Percentiles rank a stretch among this genome's conserved stretches.
These are phyloP conservation scores for Hippocampus guttulatus DNA, from an alignment of 2,113 vertebrate species.

Conservation along the genomic window DNA sequence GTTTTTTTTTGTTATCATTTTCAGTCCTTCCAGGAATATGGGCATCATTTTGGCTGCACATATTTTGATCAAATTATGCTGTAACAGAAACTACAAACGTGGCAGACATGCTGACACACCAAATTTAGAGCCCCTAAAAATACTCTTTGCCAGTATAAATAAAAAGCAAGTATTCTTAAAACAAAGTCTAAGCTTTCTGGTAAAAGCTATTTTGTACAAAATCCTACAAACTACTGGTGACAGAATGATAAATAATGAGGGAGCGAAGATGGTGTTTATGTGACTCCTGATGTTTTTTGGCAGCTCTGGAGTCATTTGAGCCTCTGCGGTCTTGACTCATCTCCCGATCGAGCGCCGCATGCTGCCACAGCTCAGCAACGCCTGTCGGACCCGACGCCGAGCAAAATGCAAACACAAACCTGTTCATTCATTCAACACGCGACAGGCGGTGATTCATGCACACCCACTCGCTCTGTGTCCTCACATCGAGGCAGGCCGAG, in stretches of 20 bases:
- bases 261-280: not conserved
- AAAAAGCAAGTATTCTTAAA: not conserved
- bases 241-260: not conserved
- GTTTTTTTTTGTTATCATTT: not conserved
- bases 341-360: slow-evolving; percentile 9
- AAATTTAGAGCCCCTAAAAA: not conserved
- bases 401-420: slow-evolving; percentile 27
- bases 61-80: not conserved
- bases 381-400: slow-evolving; percentile 36
- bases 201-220: not conserved
- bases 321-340: slow-evolving; percentile 76
- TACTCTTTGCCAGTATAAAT: not conserved
- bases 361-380: slow-evolving; percentile 21
- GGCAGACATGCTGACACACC: not conserved
- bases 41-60: not conserved
- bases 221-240: not conserved
- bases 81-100: not conserved
- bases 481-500: not conserved
- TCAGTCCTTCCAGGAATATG: not conserved
- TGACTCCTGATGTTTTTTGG: slow-evolving; percentile 10
- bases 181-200: not conserved
- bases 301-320: slow-evolving; percentile 41
- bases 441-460: slow-evolving; percentile 62
- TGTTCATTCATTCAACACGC: slow-evolving; percentile 44
- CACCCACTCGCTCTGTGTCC: slow-evolving; percentile 18